phyloP scores from a whole-genome alignment of 1,140 invertebrate genomes.

The Xylocopa sonorina region DNA sequence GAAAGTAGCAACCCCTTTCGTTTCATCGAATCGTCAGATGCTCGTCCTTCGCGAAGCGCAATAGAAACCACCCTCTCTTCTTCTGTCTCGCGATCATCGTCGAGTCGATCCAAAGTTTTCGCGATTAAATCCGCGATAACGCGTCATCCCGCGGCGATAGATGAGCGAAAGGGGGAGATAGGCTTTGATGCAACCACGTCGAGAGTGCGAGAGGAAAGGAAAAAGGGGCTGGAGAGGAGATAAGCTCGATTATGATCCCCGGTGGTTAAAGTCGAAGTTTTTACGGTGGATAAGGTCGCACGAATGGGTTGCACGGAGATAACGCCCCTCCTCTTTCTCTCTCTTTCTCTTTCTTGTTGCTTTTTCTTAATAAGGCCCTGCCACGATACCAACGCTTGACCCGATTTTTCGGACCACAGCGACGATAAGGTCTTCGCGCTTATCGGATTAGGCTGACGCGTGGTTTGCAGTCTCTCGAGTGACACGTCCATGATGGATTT shows the following conservation, averaged over 20 bases:
- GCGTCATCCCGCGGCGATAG: slow-evolving; percentile 64
- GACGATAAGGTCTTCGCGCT: not conserved
- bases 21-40: not conserved
- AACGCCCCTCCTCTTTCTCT: slow-evolving; percentile 30
- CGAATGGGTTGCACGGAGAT: slow-evolving; percentile 61
- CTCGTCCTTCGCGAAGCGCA: not conserved
- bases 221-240: slow-evolving; percentile 57
- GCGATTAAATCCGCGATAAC: slow-evolving; percentile 74
- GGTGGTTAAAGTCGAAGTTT: slow-evolving; percentile 79
- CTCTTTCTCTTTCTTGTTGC: slow-evolving; percentile 26
- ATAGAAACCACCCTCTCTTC: slow-evolving; percentile 29
- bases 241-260: slow-evolving; percentile 80
- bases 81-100: slow-evolving; percentile 58
- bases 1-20: not conserved
- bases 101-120: slow-evolving; percentile 74
- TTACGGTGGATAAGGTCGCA: slow-evolving; percentile 76
- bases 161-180: slow-evolving; percentile 72
- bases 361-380: slow-evolving; percentile 62
- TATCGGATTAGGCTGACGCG: not conserved
- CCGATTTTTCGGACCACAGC: not conserved
- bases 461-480: not conserved
- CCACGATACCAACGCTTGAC: slow-evolving; percentile 13
- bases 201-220: slow-evolving; percentile 13
- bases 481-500: not conserved
- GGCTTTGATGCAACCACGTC: slow-evolving; percentile 65